Conservation (phyloP, 2,888 invertebrate species). For the Agrotis ipsilon region DNA sequence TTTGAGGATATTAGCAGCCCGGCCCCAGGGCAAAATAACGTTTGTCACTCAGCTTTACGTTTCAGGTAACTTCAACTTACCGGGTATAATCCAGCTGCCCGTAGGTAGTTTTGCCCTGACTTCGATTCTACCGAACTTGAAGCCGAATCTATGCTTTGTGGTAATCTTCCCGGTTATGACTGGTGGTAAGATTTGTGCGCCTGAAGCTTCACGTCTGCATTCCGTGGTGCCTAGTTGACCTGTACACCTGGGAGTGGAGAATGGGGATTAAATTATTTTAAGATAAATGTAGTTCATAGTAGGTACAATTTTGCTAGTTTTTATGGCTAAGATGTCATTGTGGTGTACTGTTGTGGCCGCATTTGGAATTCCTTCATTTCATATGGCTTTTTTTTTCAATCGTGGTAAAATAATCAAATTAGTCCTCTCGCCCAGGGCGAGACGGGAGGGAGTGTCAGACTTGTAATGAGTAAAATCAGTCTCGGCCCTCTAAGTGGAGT, state of each 20-base stretch:
- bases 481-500: too few species aligned
- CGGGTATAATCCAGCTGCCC: conserved; percentile 95
- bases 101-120: conserved; percentile 93
- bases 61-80: conserved; percentile 79
- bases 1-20: too few species aligned
- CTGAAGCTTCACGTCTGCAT: conserved; percentile 88
- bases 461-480: too few species aligned
- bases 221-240: conserved; percentile 82
- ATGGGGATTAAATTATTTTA: neutral
- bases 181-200: conserved; percentile 93
- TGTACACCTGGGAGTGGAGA: conserved; percentile 85
- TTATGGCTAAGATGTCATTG: neutral
- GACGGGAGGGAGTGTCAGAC: too few species aligned
- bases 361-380: too few species aligned
- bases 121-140: conserved; percentile 93
- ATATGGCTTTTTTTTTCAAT: too few species aligned
- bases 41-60: neutral
- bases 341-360: too few species aligned
- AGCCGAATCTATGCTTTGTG: conserved; percentile 92
- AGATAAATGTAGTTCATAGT: neutral
- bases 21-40: neutral
- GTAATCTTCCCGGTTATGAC: conserved; percentile 92
- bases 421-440: too few species aligned
- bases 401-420: too few species aligned
- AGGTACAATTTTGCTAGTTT: neutral